Conservation (phyloP, 2,888 invertebrate species). For the Xanthia togata region DNA sequence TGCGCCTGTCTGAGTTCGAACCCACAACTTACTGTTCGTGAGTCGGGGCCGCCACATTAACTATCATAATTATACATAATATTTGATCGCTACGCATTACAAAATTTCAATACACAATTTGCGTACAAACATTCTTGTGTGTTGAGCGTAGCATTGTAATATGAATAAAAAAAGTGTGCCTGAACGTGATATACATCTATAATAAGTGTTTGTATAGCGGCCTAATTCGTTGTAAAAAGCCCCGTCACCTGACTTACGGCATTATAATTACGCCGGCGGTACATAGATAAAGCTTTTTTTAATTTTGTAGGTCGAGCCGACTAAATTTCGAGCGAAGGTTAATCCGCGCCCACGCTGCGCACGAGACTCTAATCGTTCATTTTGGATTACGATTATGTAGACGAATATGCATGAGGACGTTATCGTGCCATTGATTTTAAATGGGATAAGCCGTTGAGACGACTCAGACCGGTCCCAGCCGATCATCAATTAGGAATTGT, state of each 20-base stretch:
- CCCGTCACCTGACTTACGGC: conserved; percentile 81
- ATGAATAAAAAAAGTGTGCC: conserved; percentile 61
- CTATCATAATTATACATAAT: too few relatives aligned
- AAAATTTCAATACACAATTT: conserved; percentile 50
- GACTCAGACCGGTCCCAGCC: conserved; percentile 60
- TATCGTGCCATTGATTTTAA: conserved; percentile 85
- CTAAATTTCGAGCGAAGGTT: conserved; percentile 74
- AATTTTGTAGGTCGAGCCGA: conserved; percentile 70
- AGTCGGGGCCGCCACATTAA: too few relatives aligned
- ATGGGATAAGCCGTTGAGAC: conserved; percentile 81
- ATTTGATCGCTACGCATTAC: conserved; percentile 30
- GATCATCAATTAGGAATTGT: conserved; percentile 66
- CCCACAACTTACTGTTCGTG: too few relatives aligned
- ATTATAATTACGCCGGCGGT: conserved; percentile 82
- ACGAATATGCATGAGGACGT: conserved; percentile 85
- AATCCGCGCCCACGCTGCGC: conserved; percentile 84
- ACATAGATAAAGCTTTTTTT: conserved; percentile 80
- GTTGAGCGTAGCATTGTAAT: conserved; percentile 49
- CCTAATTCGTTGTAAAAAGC: conserved; percentile 76
- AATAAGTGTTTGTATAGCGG: conserved; percentile 70
- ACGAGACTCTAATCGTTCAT: conserved; percentile 85
- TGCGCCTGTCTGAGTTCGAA: too few relatives aligned
- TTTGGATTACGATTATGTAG: conserved; percentile 85
- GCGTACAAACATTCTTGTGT: conserved; percentile 23
- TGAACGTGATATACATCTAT: conserved; percentile 70